phyloP scores from a whole-genome alignment of 2,797 vertebrate genomes.

The Falco columbarius region DNA sequence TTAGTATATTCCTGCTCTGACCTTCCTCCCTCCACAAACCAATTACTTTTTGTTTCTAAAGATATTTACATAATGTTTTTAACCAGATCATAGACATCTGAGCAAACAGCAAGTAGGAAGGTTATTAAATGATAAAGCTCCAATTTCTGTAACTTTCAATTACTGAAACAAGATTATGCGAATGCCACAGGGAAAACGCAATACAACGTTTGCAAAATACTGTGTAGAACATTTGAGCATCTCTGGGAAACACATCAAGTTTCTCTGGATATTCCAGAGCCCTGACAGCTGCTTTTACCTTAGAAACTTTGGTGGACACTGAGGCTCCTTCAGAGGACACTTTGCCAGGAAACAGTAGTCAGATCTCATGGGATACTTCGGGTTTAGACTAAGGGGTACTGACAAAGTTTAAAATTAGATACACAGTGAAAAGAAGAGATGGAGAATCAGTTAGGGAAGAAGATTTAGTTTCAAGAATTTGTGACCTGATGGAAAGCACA shows the following conservation, averaged over 20 bases:
- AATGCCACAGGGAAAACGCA: not conserved
- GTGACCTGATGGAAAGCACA: not conserved
- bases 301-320: not conserved
- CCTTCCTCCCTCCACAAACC: not conserved
- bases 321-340: not conserved
- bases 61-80: not conserved
- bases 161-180: not conserved
- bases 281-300: not conserved
- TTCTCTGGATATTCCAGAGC: not conserved
- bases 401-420: not conserved
- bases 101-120: not conserved
- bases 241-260: not conserved
- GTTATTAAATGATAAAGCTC: constrained; percentile 17
- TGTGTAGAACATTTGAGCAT: not conserved
- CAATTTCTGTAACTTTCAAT: constrained; percentile 27
- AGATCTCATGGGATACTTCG: not conserved
- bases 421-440: not conserved
- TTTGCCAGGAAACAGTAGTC: not conserved
- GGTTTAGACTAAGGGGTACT: not conserved
- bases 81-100: not conserved
- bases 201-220: not conserved
- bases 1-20: not conserved
- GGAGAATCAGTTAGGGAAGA: not conserved
- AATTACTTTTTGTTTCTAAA: constrained; percentile 2
- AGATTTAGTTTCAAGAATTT: not conserved